Conservation (phyloP, 1,140 invertebrate species). For the Cardiocondyla obscurior region DNA sequence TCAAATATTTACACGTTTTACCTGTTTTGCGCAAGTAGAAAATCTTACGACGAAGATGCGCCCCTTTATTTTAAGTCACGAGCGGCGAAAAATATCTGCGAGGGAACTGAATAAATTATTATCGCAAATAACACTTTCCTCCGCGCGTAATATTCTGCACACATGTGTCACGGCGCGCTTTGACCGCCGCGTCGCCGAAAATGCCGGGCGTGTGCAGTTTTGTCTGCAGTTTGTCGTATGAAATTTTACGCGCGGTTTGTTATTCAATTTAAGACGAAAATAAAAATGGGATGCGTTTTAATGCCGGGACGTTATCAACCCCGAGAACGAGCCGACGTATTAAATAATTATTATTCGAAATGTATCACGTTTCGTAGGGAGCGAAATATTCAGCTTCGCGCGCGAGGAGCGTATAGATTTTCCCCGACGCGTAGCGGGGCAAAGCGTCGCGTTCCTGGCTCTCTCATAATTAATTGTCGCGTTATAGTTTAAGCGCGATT, state of each 20-base stretch:
- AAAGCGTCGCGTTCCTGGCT: background rate
- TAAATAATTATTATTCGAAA: background rate
- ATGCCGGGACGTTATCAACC: background rate
- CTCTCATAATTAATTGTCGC: background rate
- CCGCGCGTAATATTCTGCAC: background rate
- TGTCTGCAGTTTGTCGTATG: background rate
- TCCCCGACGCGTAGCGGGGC: too few relatives aligned
- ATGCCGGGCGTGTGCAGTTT: too few relatives aligned
- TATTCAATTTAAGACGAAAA: background rate
- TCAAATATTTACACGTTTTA: slow-evolving; percentile 38
- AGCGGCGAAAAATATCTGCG: background rate
- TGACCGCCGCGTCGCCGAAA: too few relatives aligned
- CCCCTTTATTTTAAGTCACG: slow-evolving; percentile 7
- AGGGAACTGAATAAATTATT: slow-evolving; percentile 29
- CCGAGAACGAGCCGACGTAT: background rate
- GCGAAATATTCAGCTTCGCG: background rate
- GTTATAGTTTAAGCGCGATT: background rate
- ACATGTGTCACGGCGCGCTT: too few relatives aligned
- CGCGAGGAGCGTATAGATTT: background rate
- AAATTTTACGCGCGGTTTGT: too few relatives aligned
- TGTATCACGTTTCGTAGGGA: background rate
- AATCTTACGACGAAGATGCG: slow-evolving; percentile 3
- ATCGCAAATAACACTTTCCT: background rate
- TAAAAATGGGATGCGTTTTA: background rate
- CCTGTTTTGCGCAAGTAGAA: slow-evolving; percentile 19